phyloP scores from a whole-genome alignment of 2,888 invertebrate species.

The Temnothorax ravouxi region DNA sequence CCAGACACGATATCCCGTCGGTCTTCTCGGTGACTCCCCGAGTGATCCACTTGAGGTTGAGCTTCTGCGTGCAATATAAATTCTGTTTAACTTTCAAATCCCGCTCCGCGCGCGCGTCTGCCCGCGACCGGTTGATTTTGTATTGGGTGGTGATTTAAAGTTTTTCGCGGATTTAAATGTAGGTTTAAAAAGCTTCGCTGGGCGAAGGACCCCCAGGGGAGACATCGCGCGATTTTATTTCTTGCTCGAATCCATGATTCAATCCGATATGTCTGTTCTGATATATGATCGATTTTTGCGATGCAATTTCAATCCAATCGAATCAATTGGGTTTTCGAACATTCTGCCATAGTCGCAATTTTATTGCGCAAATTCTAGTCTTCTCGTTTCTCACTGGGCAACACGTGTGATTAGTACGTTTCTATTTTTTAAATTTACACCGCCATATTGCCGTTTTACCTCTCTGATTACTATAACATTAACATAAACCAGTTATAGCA shows the following conservation, averaged over 20 bases:
- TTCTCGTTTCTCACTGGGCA: background rate
- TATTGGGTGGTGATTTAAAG: conserved; percentile 54
- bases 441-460: background rate
- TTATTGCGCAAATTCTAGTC: background rate
- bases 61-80: conserved; percentile 44
- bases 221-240: conserved; percentile 37
- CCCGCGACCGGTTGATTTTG: conserved; percentile 46
- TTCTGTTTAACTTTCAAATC: conserved; percentile 60
- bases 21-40: conserved; percentile 26
- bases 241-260: conserved; percentile 31
- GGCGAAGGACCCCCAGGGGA: conserved; percentile 39
- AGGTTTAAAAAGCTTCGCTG: conserved; percentile 45
- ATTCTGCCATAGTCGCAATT: conserved; percentile 7
- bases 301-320: conserved; percentile 48
- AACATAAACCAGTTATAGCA: too few species aligned
- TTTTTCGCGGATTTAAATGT: conserved; percentile 56
- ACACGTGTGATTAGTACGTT: background rate
- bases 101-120: background rate
- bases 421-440: background rate
- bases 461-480: background rate
- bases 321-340: conserved; percentile 20
- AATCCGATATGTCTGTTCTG: conserved; percentile 37
- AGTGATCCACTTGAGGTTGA: conserved; percentile 50
- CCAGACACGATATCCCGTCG: conserved; percentile 42
- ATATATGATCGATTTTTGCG: conserved; percentile 45